phyloP scores from a whole-genome alignment of 2,888 invertebrate species.

The Ferrisia virgata region DNA sequence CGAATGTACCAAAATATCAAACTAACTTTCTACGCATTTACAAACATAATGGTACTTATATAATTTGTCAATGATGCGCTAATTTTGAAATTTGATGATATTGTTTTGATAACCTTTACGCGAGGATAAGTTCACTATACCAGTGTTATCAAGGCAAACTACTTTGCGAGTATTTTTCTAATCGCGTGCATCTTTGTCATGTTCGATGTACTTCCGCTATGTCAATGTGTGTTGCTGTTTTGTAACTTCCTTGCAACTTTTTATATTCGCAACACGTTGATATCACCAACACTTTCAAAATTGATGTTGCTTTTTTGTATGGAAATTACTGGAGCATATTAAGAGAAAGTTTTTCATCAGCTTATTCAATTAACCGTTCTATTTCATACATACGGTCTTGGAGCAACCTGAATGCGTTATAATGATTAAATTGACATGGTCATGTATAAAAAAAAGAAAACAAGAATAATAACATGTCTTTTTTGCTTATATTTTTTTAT shows the following conservation, averaged over 20 bases:
- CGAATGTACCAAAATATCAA: not conserved
- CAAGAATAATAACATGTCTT: not conserved
- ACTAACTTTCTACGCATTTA: not conserved
- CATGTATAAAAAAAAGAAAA: not conserved
- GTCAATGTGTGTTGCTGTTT: not conserved
- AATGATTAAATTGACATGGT: not conserved
- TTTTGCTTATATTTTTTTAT: conserved; percentile 49
- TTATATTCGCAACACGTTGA: not conserved
- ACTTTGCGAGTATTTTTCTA: not conserved
- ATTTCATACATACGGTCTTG: not conserved
- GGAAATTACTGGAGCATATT: not conserved
- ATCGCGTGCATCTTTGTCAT: not conserved
- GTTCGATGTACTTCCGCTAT: conserved; percentile 14
- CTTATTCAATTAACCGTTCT: not conserved
- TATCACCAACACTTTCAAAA: not conserved
- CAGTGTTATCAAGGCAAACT: conserved; percentile 4
- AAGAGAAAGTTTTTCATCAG: not conserved
- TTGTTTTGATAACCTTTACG: conserved; percentile 26
- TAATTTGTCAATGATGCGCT: not conserved
- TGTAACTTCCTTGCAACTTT: not conserved
- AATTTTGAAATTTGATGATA: conserved; percentile 14
- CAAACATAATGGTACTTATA: not conserved
- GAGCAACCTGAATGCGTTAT: not conserved
- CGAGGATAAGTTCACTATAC: conserved; percentile 19
- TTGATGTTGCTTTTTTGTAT: not conserved